Evolutionary conservation across 2,888 invertebrate species (phyloP), one percentile per base, ranked within the genome.

Genomic region (Cosmorhoe ocellata): DNA sequence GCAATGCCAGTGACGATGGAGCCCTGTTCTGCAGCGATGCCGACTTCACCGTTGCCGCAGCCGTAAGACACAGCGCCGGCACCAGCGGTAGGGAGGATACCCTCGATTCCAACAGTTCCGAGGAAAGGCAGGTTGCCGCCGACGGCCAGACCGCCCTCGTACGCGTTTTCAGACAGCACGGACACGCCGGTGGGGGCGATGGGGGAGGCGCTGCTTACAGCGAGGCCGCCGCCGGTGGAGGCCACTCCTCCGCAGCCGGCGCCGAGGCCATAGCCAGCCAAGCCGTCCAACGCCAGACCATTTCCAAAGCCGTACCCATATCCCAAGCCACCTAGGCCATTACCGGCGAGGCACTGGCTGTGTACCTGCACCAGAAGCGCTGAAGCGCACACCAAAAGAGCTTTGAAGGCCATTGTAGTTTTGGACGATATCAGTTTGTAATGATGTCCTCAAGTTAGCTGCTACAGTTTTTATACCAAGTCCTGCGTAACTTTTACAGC

Each of bases 51-150:
- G 27, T 61, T 57, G 3, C 70, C 70, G 47, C 69, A 71, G 22
- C 58, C 61, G 56, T 71, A 66, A 4, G 61, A 59, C 26, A 71
- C 58, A 13, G 52, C 59, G 5, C 66, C 67, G 10, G 56, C 50
- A 8, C 73, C 75, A 53, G 48, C 62, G 12, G 64, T 64, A n/a
- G 70, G 66, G 2, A 76, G 37, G 10, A 58, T 56, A 3, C 76
- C 74, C 28, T 76, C 69, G 12, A 79, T 40, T 5, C 51, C 71
- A 0, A 74, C 69, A 10, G 73, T 59, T 2, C 74, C 71, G 0
- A 74, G 47, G 65, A 76, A 74, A 3, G 74, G 77, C 13, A 78
- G 51, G 39, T 72, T 65, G 42, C 78, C 79, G 22, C 61, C 59
- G 0, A 72, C 24, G 24, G 24, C 24, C 1, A 24, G 47, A 27